Evolutionary conservation across 2,888 invertebrate species (phyloP).

Genomic region (Drosophila bunnanda): DNA sequence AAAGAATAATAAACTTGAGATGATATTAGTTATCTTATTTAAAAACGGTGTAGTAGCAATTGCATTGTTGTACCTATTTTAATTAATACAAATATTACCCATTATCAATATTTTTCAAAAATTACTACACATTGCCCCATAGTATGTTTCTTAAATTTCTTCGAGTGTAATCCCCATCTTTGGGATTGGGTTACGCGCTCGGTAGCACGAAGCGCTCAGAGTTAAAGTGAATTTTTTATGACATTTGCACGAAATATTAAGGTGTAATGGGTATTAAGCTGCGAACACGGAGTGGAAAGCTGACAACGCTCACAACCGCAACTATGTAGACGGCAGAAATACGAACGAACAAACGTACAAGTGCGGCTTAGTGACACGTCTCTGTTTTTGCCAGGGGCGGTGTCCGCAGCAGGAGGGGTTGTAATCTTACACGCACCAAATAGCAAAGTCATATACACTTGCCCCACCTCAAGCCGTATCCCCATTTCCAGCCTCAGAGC

Average conservation of each 20-base stretch:
- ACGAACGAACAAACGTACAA: conserved; percentile 63
- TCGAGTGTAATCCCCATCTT: conserved; percentile 10
- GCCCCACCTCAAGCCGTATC: conserved; percentile 3
- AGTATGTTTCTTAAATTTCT: conserved; percentile 8
- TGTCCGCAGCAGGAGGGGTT: conserved; percentile 16
- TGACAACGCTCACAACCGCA: conserved; percentile 63
- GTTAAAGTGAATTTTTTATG: conserved; percentile 74
- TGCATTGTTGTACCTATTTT: neutral
- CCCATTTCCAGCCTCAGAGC: conserved; percentile 25
- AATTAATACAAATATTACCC: neutral
- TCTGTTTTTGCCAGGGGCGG: conserved; percentile 31
- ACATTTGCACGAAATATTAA: conserved; percentile 77
- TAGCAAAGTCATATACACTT: conserved; percentile 56
- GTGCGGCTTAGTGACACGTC: conserved; percentile 75
- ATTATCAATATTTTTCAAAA: neutral
- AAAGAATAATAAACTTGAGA: no score
- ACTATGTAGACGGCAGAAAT: conserved; percentile 8
- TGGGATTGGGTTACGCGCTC: conserved; percentile 66
- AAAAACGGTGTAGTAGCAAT: neutral
- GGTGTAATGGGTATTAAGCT: conserved; percentile 71
- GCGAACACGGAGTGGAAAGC: conserved; percentile 63
- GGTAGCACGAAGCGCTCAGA: conserved; percentile 50
- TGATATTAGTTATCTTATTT: no score
- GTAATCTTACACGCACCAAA: conserved; percentile 72
- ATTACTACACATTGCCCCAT: no score